phyloP scores from a whole-genome alignment of 2,888 invertebrate genomes.

The Drosophila paranaensis region DNA sequence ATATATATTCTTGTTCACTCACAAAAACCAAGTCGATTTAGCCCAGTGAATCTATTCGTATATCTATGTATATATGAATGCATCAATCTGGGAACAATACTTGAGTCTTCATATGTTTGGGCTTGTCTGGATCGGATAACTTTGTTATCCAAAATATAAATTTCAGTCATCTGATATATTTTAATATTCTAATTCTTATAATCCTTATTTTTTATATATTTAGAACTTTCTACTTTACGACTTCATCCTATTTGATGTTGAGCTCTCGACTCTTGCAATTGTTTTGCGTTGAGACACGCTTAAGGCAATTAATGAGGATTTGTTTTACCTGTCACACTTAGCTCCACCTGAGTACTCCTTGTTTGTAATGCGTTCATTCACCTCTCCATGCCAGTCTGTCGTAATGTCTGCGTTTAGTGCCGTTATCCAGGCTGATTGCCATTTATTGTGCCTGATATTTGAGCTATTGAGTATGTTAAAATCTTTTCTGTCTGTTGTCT shows the following conservation, averaged over 20 bases:
- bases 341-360: neutral
- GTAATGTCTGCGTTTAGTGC: conserved; percentile 22
- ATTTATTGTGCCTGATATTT: conserved; percentile 62
- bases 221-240: neutral
- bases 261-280: neutral
- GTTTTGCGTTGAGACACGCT: neutral
- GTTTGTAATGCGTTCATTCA: conserved; percentile 26
- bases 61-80: no score
- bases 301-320: neutral
- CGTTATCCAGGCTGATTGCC: conserved; percentile 50
- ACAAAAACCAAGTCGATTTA: no score
- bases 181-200: neutral
- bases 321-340: neutral
- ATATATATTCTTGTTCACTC: no score
- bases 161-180: neutral
- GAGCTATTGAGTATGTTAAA: conserved; percentile 56
- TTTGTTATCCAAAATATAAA: no score
- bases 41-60: no score
- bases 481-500: conserved; percentile 65
- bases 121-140: no score
- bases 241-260: neutral
- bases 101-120: no score
- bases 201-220: neutral
- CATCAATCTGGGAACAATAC: no score
- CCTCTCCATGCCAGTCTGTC: conserved; percentile 9